phyloP scores from a whole-genome alignment of 2,888 invertebrate species.

The Mythimna loreyi region DNA sequence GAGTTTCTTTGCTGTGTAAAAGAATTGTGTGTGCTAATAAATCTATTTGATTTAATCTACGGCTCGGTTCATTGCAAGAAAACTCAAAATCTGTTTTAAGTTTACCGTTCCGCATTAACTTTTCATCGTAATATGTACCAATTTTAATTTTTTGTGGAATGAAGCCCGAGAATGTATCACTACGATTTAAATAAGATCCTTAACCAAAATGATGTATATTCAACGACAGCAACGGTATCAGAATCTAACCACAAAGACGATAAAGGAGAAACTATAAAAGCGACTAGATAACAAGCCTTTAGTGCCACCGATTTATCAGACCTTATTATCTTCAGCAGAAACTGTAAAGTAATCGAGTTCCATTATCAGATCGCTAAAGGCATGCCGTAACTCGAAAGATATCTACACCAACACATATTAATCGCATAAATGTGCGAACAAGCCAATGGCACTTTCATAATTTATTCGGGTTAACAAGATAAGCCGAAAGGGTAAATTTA shows the following conservation, averaged over 20 bases:
- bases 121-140: too few species aligned
- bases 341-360: conserved; percentile 44
- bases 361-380: conserved; percentile 39
- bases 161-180: background rate
- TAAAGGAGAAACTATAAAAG: conserved; percentile 11
- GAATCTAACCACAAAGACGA: background rate
- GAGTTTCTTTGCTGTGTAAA: too few species aligned
- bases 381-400: conserved; percentile 35
- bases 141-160: too few species aligned
- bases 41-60: too few species aligned
- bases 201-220: background rate
- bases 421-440: conserved; percentile 43
- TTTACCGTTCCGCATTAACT: too few species aligned
- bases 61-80: too few species aligned
- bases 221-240: background rate
- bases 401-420: conserved; percentile 37
- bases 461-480: conserved; percentile 63
- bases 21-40: too few species aligned
- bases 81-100: background rate
- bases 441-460: conserved; percentile 59
- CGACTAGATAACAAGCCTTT: conserved; percentile 15
- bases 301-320: conserved; percentile 24
- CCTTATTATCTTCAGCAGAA: conserved; percentile 14
- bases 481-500: conserved; percentile 64
- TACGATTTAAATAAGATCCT: background rate